Evolutionary conservation across 1,140 invertebrate genomes (phyloP).

Genomic region (Nymphalis io): DNA sequence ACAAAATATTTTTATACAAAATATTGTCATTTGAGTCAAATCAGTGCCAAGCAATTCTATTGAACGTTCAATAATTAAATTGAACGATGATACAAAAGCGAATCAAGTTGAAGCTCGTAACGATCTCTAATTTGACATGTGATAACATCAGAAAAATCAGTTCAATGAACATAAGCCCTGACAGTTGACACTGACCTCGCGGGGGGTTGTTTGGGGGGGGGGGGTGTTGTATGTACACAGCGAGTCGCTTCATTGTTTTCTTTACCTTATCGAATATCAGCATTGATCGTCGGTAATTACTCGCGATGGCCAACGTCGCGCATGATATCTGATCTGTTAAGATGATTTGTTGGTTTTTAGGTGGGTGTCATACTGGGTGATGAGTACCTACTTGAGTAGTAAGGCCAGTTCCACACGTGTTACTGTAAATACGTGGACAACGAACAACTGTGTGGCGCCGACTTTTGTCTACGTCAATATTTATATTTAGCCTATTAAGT

Average conservation of each 20-base stretch:
- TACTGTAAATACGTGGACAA: no score
- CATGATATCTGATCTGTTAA: slow-evolving; percentile 2
- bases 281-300: not conserved
- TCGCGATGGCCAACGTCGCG: not conserved
- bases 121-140: slow-evolving; percentile 1
- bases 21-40: no score
- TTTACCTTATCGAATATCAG: not conserved
- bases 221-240: no score
- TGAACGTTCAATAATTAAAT: not conserved
- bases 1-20: not conserved
- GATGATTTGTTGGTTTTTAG: not conserved
- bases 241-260: not conserved
- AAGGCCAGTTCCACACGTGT: not conserved
- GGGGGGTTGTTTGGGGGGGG: no score
- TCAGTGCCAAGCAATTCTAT: no score
- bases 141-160: slow-evolving; percentile 1
- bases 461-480: no score
- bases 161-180: not conserved
- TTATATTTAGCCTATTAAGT: no score
- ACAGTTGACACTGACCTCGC: not conserved
- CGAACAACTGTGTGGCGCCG: not conserved
- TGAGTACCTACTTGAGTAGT: no score
- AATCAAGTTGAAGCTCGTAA: not conserved
- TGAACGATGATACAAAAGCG: not conserved
- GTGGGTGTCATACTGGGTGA: not conserved